Conservation (phyloP, 2,888 invertebrate species). For the Endotricha flammealis region DNA sequence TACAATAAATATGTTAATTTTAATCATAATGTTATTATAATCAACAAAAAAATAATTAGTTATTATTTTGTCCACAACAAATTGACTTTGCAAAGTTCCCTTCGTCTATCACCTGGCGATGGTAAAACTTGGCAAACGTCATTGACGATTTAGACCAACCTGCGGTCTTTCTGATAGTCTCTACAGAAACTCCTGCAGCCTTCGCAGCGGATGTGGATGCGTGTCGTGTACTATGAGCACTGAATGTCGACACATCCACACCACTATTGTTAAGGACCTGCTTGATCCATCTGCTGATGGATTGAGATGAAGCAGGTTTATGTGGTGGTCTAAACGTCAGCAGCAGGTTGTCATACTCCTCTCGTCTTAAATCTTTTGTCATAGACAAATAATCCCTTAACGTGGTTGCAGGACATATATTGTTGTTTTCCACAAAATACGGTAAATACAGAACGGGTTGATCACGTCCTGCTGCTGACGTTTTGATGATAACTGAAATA, state of each 20-base stretch:
- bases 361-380: not conserved
- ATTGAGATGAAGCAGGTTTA: not conserved
- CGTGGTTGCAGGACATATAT: not conserved
- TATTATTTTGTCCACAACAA: not conserved
- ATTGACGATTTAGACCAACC: not conserved
- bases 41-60: not conserved
- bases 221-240: too few relatives aligned
- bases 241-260: too few relatives aligned
- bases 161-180: slow-evolving; percentile 1
- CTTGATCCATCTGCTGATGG: not conserved
- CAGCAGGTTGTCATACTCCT: not conserved
- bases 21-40: too few relatives aligned
- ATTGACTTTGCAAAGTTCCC: not conserved
- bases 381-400: not conserved
- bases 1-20: too few relatives aligned
- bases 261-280: not conserved
- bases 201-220: slow-evolving; percentile 1
- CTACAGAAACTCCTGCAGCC: not conserved
- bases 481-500: not conserved
- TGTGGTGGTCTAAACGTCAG: slow-evolving; percentile 1
- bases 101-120: not conserved
- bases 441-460: not conserved
- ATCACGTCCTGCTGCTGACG: not conserved
- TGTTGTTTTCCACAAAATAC: not conserved
- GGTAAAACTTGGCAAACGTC: slow-evolving; percentile 1